Percentiles rank a stretch among this genome's conserved stretches.
Conservation (phyloP, 2,888 invertebrate species). For the Drosophila limbata region DNA sequence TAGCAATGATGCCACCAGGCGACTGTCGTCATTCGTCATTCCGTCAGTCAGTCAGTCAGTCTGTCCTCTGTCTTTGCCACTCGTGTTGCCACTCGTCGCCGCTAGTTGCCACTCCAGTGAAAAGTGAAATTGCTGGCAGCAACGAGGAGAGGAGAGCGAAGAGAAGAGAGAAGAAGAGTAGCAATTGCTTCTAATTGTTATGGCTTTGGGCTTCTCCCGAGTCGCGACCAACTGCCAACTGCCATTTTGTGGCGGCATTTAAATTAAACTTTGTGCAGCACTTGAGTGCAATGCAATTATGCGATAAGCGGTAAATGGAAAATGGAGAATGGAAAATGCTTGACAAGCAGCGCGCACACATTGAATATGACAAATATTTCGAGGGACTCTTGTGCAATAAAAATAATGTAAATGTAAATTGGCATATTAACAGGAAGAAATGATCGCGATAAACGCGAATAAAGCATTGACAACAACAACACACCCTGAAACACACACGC, state of each 20-base stretch:
- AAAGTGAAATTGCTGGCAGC: slow-evolving; percentile 69
- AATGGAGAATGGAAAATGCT: slow-evolving; percentile 15
- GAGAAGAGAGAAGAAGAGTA: slow-evolving; percentile 29
- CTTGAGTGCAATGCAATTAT: slow-evolving; percentile 59
- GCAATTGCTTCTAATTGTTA: slow-evolving; percentile 78
- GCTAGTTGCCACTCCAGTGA: slow-evolving; percentile 39
- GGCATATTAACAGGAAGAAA: slow-evolving; percentile 73
- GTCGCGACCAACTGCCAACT: slow-evolving; percentile 22
- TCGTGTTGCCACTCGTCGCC: slow-evolving; percentile 31
- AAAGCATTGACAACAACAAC: slow-evolving; percentile 62
- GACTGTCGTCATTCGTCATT: slow-evolving; percentile 41
- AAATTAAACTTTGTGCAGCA: slow-evolving; percentile 47
- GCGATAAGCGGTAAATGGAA: slow-evolving; percentile 47
- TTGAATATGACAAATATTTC: slow-evolving; percentile 59
- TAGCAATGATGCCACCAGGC: slow-evolving; percentile 53
- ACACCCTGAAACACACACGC: slow-evolving; percentile 12
- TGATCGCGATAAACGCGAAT: slow-evolving; percentile 70
- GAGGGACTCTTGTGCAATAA: slow-evolving; percentile 48
- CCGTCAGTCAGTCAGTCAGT: background rate
- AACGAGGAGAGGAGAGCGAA: slow-evolving; percentile 9
- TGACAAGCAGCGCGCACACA: slow-evolving; percentile 28
- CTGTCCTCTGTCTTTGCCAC: slow-evolving; percentile 32
- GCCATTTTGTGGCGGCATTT: slow-evolving; percentile 52
- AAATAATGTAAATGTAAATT: slow-evolving; percentile 77
- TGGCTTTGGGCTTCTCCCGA: slow-evolving; percentile 44